Evolutionary conservation across 2,113 vertebrate species (phyloP), one percentile per base, ranked within the genome.

Genomic region (Craseonycteris thonglongyai): DNA sequence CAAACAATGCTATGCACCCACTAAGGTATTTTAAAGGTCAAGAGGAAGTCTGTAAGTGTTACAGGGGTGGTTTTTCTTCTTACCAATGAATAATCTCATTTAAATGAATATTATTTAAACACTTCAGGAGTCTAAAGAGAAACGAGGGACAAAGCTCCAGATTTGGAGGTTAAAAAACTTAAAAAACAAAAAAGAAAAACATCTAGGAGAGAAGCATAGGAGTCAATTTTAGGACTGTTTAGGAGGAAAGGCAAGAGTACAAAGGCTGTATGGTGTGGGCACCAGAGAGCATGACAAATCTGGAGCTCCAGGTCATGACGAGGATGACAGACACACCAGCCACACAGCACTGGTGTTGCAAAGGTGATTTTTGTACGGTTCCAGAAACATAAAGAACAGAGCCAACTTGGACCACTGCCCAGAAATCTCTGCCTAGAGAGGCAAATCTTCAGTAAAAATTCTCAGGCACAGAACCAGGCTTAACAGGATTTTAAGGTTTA

Each of bases 11-110:
- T 28, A 72, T 18, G 54, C 19, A 16, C 79, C 59, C 68, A 89
- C 47, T 71, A 69, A 79, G 42, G n/a, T 81, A 84, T 58, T 61
- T 91, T 68, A 91, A 95, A 92, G 82, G 68, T 95, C 89, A 93
- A 86, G 82, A 79, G 51, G 88, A 88, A 82, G 56, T n/a, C 63
- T 58, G 42, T 56, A 80, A 71, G 22, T 28, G 51, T 69, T 82
- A 19, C 10, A 42, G 30, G n/a, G 4, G 14, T 33, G 86, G 54
- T 87, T 78, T 78, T 79, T 90, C 54, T 88, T 93, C 56, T 72
- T 72, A 72, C 30, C 35, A 76, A 63, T 71, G 47, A 91, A 71
- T 33, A 95, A 85, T 68, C 38, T 83, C 45, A 42, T 88, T 86
- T 80, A 88, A 54, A 59, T 66, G 19, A 91, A 12, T 61, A 63